Base-by-base conservation (phyloP, 1,140 invertebrate genomes). In the Euwallacea similis region DNA sequence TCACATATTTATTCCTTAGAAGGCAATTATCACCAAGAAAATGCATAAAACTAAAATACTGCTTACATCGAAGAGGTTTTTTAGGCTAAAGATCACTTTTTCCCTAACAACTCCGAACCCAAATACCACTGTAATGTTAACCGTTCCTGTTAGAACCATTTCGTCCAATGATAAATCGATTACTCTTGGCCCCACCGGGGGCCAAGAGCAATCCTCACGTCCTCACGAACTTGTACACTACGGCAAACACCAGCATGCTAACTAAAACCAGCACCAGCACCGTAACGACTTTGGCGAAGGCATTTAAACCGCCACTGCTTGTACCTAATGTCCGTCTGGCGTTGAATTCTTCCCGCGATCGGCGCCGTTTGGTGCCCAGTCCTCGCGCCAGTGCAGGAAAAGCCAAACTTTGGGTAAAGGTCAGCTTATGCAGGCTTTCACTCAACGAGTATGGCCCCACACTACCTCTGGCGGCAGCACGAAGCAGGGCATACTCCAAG, bases 121-220 rank as follows among this genome's bases (percentile, higher is more conserved):
- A 33, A 33, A 33, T 33, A 1, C 21, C 21, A 33, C 21, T 4
- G 4, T 33, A 33, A 33, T 33, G 21, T 33, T 33, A 33, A 33
- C 21, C 21, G 21, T 33, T 33, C 21, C 21, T 33, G 21, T 33
- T 33, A 4, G 21, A 33, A 50, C n/a, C 41, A 63, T 78, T 78
- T 46, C 71, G 73, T 33, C 43, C 70, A n/a, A 76, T 15, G 6
- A 74, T 68, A 66, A 76, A 78, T 10, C 73, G 59, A 7, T 70
- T 56, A 16, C 73, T 62, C 66, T 69, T 74, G 69, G 78, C 75
- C 66, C 78, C 79, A 64, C 78, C 81, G 75, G 88, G 88, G 80
- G 87, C 87, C 86, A 90, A 83, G 81, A 90, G 86, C 85, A 88
- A 89, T 54, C 88, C 89, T 91, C 89, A 91, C 87, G 89, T 89